These are phyloP conservation scores for Smutsia gigantea DNA, from an alignment of 2,797 vertebrate species.

Conservation along the genomic window DNA sequence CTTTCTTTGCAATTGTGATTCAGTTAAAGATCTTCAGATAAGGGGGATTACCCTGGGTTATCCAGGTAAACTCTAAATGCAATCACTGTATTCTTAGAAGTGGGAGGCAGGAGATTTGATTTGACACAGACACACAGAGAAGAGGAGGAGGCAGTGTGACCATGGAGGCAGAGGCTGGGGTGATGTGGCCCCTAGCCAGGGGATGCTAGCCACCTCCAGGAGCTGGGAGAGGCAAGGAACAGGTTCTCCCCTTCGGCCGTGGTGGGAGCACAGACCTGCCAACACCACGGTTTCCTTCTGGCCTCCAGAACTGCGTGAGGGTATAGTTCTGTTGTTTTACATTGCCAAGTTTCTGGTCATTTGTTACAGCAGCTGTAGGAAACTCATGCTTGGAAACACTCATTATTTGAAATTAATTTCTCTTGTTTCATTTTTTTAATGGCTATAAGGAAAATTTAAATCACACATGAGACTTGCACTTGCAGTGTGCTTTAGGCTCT, in stretches of 20 bases:
- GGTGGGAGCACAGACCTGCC: too few species aligned
- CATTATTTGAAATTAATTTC: neutral
- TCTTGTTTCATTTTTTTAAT: neutral
- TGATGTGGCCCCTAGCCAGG: neutral
- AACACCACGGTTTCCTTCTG: neutral
- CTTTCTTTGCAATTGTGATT: neutral
- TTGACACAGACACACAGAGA: neutral
- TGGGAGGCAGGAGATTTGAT: neutral
- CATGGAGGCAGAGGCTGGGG: fast-evolving
- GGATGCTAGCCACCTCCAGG: neutral
- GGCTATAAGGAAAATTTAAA: neutral
- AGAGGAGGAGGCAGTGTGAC: neutral
- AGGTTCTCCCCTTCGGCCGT: neutral
- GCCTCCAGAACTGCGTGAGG: neutral
- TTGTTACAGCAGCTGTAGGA: neutral
- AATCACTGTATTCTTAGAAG: neutral
- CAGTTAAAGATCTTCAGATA: neutral
- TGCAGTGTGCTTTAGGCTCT: neutral
- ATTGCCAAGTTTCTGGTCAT: neutral
- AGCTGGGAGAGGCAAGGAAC: neutral
- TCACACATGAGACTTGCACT: fast-evolving
- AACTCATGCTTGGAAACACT: neutral
- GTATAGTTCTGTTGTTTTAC: neutral
- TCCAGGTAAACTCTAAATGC: neutral
- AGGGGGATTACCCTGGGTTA: neutral